phyloP scores from a whole-genome alignment of 2,888 invertebrate genomes.

The Phalera bucephala region DNA sequence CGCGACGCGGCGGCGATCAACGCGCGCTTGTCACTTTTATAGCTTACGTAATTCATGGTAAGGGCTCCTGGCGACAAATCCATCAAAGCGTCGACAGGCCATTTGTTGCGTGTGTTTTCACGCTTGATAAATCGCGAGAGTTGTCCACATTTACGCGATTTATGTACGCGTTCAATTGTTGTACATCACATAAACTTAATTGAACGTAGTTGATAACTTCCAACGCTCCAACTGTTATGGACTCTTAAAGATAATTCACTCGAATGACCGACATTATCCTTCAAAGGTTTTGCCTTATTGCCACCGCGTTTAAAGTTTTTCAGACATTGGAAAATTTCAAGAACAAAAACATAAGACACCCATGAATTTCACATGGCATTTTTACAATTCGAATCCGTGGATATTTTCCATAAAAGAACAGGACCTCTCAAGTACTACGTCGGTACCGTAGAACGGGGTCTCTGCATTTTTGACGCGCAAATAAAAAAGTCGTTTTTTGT shows the following conservation, averaged over 20 bases:
- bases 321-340: not conserved
- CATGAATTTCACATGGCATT: conserved; percentile 50
- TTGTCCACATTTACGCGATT: conserved; percentile 76
- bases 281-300: not conserved
- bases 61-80: conserved; percentile 76
- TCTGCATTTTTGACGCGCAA: conserved; percentile 34
- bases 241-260: conserved; percentile 7
- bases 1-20: conserved; percentile 33
- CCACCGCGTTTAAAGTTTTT: too few species aligned
- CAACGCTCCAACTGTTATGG: conserved; percentile 8
- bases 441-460: conserved; percentile 23
- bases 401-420: conserved; percentile 49
- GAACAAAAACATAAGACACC: conserved; percentile 25
- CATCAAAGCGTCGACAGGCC: conserved; percentile 78
- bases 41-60: conserved; percentile 60
- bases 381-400: conserved; percentile 48
- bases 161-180: conserved; percentile 61
- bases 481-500: conserved; percentile 30
- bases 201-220: conserved; percentile 35
- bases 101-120: conserved; percentile 79
- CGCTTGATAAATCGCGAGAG: conserved; percentile 76
- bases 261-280: not conserved
- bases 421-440: conserved; percentile 33
- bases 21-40: conserved; percentile 52
- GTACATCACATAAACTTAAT: conserved; percentile 60